Percentiles rank a stretch among this genome's conserved stretches.
Conservation (phyloP, 2,888 invertebrate species). For the Candidula unifasciata region DNA sequence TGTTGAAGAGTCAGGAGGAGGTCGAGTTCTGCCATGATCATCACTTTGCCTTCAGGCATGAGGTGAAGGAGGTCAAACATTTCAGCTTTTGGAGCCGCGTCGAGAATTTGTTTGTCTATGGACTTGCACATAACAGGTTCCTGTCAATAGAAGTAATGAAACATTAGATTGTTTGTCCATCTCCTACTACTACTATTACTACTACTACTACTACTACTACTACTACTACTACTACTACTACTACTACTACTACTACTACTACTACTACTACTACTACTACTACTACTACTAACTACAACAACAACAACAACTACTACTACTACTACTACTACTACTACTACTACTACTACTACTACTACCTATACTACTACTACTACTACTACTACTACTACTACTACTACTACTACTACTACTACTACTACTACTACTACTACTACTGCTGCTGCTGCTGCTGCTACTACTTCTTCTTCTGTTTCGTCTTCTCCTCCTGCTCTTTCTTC, state of each 20-base stretch:
- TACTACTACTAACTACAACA: not conserved
- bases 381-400: slow-evolving; percentile 26
- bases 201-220: not conserved
- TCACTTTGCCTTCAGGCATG: slow-evolving; percentile 50
- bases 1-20: slow-evolving; percentile 53
- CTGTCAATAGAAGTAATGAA: not conserved
- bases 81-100: slow-evolving; percentile 31
- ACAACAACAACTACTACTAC: not conserved
- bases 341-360: slow-evolving; percentile 18
- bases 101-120: slow-evolving; percentile 29
- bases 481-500: too few relatives aligned
- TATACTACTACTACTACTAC: not conserved
- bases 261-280: slow-evolving; percentile 21
- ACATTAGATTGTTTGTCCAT: not conserved
- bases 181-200: not conserved
- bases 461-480: not conserved
- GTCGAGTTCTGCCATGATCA: slow-evolving; percentile 61
- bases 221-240: slow-evolving; percentile 2
- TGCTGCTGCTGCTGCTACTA: not conserved
- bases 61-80: slow-evolving; percentile 55
- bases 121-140: not conserved
- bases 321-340: slow-evolving; percentile 10
- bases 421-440: not conserved
- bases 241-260: slow-evolving; percentile 17
- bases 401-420: slow-evolving; percentile 12